Conservation (phyloP, 2,113 vertebrate genomes). For the Microtus pennsylvanicus region DNA sequence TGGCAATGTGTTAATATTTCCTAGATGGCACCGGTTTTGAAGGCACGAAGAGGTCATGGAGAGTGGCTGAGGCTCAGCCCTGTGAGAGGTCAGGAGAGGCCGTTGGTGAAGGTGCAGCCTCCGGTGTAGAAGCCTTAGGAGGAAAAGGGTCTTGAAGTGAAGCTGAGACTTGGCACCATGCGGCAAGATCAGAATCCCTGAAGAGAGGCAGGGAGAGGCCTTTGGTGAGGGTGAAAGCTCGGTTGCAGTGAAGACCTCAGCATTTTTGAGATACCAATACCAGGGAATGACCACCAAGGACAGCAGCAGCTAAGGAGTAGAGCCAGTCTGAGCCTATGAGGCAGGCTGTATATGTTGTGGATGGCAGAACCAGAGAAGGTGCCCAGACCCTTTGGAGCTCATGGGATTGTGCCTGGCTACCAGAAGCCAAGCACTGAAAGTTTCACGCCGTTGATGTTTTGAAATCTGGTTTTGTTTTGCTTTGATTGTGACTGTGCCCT, state of each 20-base stretch:
- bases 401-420: not conserved
- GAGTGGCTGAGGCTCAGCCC: not conserved
- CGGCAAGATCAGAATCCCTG: not conserved
- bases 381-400: not conserved
- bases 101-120: not conserved
- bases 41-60: not conserved
- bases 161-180: not conserved
- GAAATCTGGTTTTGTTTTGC: not conserved
- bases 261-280: not conserved
- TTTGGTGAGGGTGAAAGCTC: not conserved
- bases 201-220: not conserved
- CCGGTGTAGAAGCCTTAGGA: not conserved
- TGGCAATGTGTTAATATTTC: not conserved
- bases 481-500: not conserved
- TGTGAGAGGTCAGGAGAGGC: not conserved
- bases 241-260: not conserved
- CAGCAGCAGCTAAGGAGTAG: not conserved
- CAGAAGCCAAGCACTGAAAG: not conserved
- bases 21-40: not conserved
- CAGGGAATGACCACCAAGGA: not conserved
- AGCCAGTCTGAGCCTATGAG: not conserved
- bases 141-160: not conserved
- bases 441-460: not conserved
- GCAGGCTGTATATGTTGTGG: not conserved
- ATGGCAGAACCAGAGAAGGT: not conserved